Percentiles rank a stretch among this genome's conserved stretches.
Evolutionary conservation across 1,140 invertebrate species (phyloP).

Genomic region (Drosophila asahinai): DNA sequence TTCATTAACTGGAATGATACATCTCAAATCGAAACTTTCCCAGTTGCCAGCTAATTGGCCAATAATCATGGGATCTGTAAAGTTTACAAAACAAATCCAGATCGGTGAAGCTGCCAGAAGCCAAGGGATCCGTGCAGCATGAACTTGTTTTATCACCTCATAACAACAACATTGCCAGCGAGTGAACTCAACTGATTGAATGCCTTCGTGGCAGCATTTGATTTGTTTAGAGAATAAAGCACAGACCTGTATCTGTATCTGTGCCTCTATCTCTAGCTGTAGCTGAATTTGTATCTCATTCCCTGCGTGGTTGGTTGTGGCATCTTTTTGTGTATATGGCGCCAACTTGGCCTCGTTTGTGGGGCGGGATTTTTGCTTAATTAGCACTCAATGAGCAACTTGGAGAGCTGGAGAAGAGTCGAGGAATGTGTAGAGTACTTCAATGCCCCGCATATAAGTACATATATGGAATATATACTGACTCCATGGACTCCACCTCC

Average conservation of each 20-base stretch:
- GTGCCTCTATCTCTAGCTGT: background rate
- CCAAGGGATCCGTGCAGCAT: conserved; percentile 35
- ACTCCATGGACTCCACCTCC: conserved; percentile 33
- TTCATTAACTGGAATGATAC: conserved; percentile 42
- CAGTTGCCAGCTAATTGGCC: conserved; percentile 60
- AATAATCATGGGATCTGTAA: conserved; percentile 69
- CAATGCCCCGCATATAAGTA: conserved; percentile 4
- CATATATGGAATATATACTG: conserved; percentile 1
- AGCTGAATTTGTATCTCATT: conserved; percentile 27
- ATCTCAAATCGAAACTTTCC: conserved; percentile 20
- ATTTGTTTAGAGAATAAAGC: conserved; percentile 82
- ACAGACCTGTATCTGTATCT: conserved; percentile 53
- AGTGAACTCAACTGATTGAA: conserved; percentile 74
- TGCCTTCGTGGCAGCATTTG: conserved; percentile 75
- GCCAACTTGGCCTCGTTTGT: conserved; percentile 80
- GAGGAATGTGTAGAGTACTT: conserved; percentile 37
- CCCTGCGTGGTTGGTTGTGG: conserved; percentile 41
- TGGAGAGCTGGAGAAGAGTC: conserved; percentile 55
- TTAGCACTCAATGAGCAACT: conserved; percentile 76
- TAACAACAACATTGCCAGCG: conserved; percentile 38
- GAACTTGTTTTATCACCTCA: conserved; percentile 76
- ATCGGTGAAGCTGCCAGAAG: conserved; percentile 18
- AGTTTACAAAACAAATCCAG: conserved; percentile 39
- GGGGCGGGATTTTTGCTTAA: conserved; percentile 76
- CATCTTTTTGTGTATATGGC: conserved; percentile 61